Conservation (phyloP, 2,797 vertebrate species). For the Champsocephalus esox region DNA sequence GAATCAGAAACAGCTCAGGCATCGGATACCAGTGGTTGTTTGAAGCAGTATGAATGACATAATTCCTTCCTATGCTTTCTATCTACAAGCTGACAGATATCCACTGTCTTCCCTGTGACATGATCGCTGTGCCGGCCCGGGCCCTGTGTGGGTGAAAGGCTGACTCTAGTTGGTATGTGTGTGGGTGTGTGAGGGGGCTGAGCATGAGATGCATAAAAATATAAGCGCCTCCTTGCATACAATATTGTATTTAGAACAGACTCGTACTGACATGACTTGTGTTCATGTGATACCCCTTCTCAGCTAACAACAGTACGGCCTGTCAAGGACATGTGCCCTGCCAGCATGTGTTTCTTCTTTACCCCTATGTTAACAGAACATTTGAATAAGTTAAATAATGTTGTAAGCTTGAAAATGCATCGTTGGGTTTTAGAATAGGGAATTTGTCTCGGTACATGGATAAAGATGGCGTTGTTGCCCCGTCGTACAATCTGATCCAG, state of each 20-base stretch:
- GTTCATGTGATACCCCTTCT: conserved; percentile 2
- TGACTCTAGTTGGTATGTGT: conserved; percentile 1
- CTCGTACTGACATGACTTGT: background rate
- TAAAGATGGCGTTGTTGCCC: too few species aligned
- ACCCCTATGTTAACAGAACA: background rate
- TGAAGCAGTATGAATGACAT: background rate
- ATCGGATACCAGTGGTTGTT: background rate
- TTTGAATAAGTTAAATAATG: background rate
- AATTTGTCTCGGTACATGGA: too few species aligned
- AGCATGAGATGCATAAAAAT: conserved; percentile 24
- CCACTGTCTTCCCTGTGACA: background rate
- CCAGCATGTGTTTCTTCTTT: background rate
- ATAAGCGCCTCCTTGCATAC: background rate
- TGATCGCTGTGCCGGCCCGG: background rate
- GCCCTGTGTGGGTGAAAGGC: conserved; percentile 15
- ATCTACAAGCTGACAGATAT: background rate
- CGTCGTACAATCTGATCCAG: background rate
- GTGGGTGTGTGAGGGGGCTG: conserved; percentile 35
- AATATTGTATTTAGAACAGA: conserved; percentile 7
- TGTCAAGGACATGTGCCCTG: conserved; percentile 6
- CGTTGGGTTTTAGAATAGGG: too few species aligned
- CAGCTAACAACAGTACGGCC: background rate
- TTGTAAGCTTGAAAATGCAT: background rate
- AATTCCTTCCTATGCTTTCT: background rate
- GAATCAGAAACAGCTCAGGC: too few species aligned